These are phyloP conservation scores for Ormia ochracea DNA, from an alignment of 2,888 invertebrate species.

Conservation along the genomic window DNA sequence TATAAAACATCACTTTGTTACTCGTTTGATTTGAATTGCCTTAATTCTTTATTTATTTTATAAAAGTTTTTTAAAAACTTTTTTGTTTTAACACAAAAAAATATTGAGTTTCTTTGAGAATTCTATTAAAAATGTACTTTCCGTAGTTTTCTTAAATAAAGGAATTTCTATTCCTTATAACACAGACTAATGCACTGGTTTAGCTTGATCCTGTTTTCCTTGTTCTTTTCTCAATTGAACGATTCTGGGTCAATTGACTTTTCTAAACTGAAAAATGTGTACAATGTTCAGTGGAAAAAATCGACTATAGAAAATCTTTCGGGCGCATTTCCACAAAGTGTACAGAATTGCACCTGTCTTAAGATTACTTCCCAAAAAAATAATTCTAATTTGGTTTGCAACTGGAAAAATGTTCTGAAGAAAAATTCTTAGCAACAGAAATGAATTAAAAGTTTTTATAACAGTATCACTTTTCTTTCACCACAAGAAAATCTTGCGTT, in stretches of 20 bases:
- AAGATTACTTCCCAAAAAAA: neutral
- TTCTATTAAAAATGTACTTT: constrained; percentile 48
- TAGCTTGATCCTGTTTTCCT: constrained; percentile 48
- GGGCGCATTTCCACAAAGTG: neutral
- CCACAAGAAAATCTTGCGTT: neutral
- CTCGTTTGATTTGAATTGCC: constrained; percentile 74
- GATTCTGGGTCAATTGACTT: neutral
- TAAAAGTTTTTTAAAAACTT: constrained; percentile 61
- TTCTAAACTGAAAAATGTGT: neutral
- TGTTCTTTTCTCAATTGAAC: neutral
- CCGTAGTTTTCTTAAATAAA: constrained; percentile 5
- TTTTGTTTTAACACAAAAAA: constrained; percentile 20
- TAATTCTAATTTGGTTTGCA: neutral
- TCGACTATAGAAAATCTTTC: neutral
- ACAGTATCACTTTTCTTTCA: neutral
- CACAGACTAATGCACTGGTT: constrained; percentile 76
- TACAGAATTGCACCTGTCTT: neutral
- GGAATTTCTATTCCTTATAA: constrained; percentile 63
- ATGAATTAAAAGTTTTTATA: no score
- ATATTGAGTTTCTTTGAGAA: constrained; percentile 50
- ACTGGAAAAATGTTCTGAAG: neutral
- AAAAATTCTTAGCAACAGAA: neutral
- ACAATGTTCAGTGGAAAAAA: neutral
- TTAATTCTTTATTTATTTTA: constrained; percentile 41
- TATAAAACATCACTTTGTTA: constrained; percentile 75